These are phyloP conservation scores for Threskiornis aethiopicus DNA, from an alignment of 2,797 vertebrate species.

Conservation along the genomic window DNA sequence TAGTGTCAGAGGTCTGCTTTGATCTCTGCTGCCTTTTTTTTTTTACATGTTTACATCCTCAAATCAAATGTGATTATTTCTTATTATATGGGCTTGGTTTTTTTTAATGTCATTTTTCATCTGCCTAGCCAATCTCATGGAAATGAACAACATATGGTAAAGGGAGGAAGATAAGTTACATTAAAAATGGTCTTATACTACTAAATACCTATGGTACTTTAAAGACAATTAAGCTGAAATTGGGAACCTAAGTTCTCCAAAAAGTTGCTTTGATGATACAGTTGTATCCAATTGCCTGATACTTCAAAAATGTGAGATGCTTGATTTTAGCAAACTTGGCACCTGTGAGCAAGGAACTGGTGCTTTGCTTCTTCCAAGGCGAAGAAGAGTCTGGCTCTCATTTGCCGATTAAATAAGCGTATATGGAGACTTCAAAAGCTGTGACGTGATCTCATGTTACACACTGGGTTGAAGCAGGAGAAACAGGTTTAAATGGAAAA, in stretches of 20 bases:
- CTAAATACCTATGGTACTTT: background rate
- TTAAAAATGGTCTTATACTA: background rate
- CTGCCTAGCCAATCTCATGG: background rate
- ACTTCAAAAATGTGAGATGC: background rate
- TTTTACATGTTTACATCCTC: background rate
- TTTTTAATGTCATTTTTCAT: background rate
- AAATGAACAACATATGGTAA: background rate
- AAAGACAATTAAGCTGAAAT: background rate
- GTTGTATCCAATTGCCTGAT: background rate
- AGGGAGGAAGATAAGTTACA: background rate
- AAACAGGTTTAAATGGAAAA: background rate
- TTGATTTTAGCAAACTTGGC: background rate
- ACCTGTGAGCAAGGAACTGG: background rate
- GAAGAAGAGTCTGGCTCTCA: fast-evolving
- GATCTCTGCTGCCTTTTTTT: background rate
- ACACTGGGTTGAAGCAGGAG: background rate
- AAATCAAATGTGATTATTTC: background rate
- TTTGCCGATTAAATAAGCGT: background rate
- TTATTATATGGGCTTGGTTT: background rate
- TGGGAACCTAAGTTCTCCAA: background rate
- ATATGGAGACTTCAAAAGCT: background rate
- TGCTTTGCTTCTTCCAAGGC: background rate
- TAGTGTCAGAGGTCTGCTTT: background rate
- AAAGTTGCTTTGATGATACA: background rate
- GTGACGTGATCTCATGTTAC: background rate